Evolutionary conservation across 2,113 vertebrate species (phyloP), one percentile per base, ranked within the genome.

Genomic region (Pomatorhinus ruficollis): DNA sequence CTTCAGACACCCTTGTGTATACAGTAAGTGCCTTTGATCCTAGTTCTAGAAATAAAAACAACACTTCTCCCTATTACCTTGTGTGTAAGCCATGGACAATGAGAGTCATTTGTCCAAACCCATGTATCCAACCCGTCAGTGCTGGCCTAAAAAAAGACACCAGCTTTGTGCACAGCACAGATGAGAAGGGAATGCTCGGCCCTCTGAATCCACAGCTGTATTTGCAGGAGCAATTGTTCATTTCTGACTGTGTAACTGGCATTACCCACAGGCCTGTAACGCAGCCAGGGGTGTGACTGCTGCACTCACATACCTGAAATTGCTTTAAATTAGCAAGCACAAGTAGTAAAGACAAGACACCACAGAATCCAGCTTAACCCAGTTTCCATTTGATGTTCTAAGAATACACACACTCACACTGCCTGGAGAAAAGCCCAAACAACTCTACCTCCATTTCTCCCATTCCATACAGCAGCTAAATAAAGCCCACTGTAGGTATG

Each of bases 131-230:
- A 70, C 12, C 37, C 50, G 68, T 15, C 54, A 70, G 30, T 9
- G 44, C 44, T 25, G 40, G 76, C 49, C 61, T 30, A 44, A 68
- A 44, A 44, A 44, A 63, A 56, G 56, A 30, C n/a, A 39, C 17
- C 1, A 1, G 21, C 52, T 66, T 40, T n/a, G 22, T 37, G 37
- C 60, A 15, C 7, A 1, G 1, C 56, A 15, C 21, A 33, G 24
- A 39, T 7, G 37, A 57, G 72, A 74, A 47, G 50, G 52, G 47
- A 74, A 66, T 14, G 27, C 47, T 86, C 42, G 69, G 68, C 59
- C 42, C 21, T 33, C 50, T 40, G 37, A 50, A 49, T 1, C 28
- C 61, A 30, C 25, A 74, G 18, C 20, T 40, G 25, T 7, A 35
- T 24, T 45, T 4, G 0, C 44, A 68, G 28, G 25, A 90, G 50